A percentile compares a stretch with the other conserved stretches of the same genome.
Conservation (phyloP, 1,140 invertebrate species). For the Sipha flava region DNA sequence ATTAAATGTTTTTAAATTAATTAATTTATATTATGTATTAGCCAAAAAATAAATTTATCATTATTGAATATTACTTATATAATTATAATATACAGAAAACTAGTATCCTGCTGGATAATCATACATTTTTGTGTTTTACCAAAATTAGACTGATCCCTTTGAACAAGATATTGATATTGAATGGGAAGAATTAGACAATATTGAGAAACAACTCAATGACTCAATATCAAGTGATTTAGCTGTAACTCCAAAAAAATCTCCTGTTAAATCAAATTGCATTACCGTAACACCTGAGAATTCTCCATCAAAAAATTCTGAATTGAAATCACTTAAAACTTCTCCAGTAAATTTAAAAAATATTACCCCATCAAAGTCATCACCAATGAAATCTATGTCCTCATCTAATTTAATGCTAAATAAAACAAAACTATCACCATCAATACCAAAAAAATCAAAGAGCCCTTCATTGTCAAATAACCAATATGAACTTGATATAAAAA, state of each 20-base stretch:
- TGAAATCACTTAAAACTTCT: not conserved
- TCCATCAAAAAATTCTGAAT: not conserved
- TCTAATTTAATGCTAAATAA: not conserved
- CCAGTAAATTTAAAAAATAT: not conserved
- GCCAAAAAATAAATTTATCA: too few relatives aligned
- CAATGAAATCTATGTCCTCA: not conserved
- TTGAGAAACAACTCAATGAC: not conserved
- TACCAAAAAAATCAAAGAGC: not conserved
- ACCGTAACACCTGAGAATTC: not conserved
- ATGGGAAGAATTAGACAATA: not conserved
- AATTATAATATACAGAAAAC: too few relatives aligned
- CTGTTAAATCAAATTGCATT: not conserved
- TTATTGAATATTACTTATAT: too few relatives aligned
- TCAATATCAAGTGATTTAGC: not conserved
- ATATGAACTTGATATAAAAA: not conserved
- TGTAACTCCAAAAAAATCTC: not conserved
- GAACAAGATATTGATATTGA: constrained; percentile 16
- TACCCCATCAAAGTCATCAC: not conserved
- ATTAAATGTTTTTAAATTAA: too few relatives aligned
- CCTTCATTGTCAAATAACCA: not conserved
- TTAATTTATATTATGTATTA: too few relatives aligned
- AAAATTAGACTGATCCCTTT: not conserved
- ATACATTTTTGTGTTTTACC: too few relatives aligned
- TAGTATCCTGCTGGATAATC: too few relatives aligned
- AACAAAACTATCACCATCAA: not conserved